phyloP scores from a whole-genome alignment of 2,797 vertebrate species.

The Crax fasciolata region DNA sequence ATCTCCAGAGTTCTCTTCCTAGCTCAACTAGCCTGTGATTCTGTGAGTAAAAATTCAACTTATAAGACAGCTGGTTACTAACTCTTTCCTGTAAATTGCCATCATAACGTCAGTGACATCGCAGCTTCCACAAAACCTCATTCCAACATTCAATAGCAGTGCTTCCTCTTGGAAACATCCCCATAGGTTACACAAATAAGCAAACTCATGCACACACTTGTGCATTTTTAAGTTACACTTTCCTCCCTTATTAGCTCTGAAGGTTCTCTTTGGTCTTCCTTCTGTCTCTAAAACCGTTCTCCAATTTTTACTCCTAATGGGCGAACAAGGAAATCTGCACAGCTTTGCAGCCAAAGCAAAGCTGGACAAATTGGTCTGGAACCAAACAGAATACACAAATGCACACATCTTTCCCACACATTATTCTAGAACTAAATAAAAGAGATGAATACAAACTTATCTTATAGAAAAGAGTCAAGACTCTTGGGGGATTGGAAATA shows the following conservation, averaged over 20 bases:
- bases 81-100: not conserved
- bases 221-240: not conserved
- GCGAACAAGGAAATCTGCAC: not conserved
- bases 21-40: not conserved
- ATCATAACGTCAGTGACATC: not conserved
- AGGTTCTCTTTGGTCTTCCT: not conserved
- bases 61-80: not conserved
- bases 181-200: not conserved
- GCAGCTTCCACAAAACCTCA: not conserved
- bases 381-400: not conserved
- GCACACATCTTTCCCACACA: not conserved
- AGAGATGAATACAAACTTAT: not conserved
- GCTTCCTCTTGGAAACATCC: not conserved
- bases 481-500: too few species aligned
- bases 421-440: not conserved
- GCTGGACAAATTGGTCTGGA: not conserved
- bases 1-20: not conserved
- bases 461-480: not conserved
- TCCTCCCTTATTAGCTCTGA: not conserved
- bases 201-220: not conserved
- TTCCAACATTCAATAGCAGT: not conserved
- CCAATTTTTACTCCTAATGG: not conserved
- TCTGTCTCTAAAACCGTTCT: not conserved
- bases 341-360: not conserved
- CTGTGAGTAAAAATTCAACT: not conserved